Conservation (phyloP, 2,888 invertebrate species). For the Entomobrya multifasciata region DNA sequence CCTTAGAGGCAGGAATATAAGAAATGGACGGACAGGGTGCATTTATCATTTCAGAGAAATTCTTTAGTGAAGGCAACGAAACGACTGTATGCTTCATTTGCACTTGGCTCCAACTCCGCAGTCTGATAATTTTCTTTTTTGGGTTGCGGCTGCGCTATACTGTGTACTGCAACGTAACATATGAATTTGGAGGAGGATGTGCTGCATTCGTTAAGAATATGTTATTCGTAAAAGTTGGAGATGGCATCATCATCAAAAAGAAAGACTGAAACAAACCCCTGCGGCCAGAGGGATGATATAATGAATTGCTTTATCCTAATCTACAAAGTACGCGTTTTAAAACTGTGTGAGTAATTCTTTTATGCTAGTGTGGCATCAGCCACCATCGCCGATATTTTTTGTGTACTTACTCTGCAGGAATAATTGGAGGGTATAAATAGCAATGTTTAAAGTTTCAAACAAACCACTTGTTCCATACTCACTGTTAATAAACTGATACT, state of each 20-base stretch:
- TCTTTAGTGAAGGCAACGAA: conserved; percentile 75
- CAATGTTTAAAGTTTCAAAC: conserved; percentile 7
- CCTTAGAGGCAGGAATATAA: conserved; percentile 40
- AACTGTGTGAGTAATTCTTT: not conserved
- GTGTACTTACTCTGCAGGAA: not conserved
- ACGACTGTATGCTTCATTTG: conserved; percentile 64
- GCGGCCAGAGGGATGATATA: conserved; percentile 58
- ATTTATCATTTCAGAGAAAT: conserved; percentile 77
- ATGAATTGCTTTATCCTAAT: conserved; percentile 67
- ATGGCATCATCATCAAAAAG: conserved; percentile 40
- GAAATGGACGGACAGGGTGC: conserved; percentile 68
- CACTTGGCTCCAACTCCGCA: conserved; percentile 68
- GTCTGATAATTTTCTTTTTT: conserved; percentile 6
- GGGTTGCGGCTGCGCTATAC: no score
- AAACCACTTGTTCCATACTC: not conserved
- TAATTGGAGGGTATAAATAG: conserved; percentile 33
- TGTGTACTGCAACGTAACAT: no score
- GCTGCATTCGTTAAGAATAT: conserved; percentile 62
- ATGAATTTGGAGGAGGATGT: conserved; percentile 39
- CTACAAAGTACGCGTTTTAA: not conserved
- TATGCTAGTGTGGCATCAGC: not conserved
- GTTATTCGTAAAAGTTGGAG: conserved; percentile 49
- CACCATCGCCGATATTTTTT: not conserved
- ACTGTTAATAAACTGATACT: not conserved
- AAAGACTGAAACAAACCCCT: conserved; percentile 57